Conservation (phyloP, 2,113 vertebrate species). For the Corythornis madagascariensis region DNA sequence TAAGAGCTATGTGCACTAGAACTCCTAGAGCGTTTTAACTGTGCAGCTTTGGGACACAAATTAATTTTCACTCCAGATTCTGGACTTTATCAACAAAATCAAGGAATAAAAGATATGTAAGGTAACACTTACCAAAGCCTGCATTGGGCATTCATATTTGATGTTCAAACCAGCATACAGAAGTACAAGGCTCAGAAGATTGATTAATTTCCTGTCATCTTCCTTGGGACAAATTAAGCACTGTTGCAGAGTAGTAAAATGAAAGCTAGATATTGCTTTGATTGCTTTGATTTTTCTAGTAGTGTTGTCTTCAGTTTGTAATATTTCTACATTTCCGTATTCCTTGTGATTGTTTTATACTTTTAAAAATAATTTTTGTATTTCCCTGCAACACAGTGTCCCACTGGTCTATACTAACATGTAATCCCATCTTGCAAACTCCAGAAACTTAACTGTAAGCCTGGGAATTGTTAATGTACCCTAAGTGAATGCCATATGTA, state of each 20-base stretch:
- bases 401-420: not conserved
- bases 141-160: not conserved
- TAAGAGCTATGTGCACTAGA: not conserved
- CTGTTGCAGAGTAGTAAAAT: not conserved
- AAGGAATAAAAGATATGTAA: not conserved
- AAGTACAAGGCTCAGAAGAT: not conserved
- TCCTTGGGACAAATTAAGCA: not conserved
- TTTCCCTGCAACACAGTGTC: not conserved
- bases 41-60: not conserved
- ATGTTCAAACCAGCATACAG: not conserved
- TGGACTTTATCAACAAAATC: not conserved
- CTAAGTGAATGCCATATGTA: not conserved
- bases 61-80: not conserved
- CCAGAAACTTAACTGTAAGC: not conserved
- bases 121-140: not conserved
- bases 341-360: not conserved
- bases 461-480: not conserved
- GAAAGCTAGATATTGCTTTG: not conserved
- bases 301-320: not conserved
- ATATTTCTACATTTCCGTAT: not conserved
- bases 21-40: accelerated
- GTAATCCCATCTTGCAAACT: not conserved
- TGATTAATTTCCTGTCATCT: not conserved
- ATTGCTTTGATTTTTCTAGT: not conserved
- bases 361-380: not conserved